Evolutionary conservation across 2,113 vertebrate genomes (phyloP), one percentile per base, ranked within the genome.

Genomic region (Dryoscopus gambensis): DNA sequence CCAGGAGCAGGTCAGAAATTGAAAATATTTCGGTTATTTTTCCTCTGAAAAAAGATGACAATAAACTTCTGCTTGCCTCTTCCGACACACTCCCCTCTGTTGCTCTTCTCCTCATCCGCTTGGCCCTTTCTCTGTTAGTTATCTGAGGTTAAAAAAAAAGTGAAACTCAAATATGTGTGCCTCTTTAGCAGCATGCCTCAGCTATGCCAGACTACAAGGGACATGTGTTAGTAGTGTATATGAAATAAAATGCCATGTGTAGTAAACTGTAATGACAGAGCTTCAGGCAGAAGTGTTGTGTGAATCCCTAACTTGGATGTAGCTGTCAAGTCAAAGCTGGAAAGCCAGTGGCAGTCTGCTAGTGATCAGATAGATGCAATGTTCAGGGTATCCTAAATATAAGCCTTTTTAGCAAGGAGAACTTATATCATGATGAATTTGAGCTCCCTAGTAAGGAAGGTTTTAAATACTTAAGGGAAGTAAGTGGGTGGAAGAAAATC

Each of bases 401-500:
- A 13, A 49, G 37, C 31, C 33, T 75, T 82, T 60, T 25, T 64
- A 68, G 56, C 37, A 77, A 78, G 53, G 12, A 56, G 63, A 55
- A 30, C 42, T 46, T 84, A 6, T 0, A 47, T 25, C 18, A 5
- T 13, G 21, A 28, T 55, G 16, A 90, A 70, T 78, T 67, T 71
- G 42, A 92, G 17, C 40, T 85, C 84, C 40, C 37, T 78, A 2
- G 0, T 81, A 71, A 74, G 52, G 47, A 52, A 63, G 25, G 6
- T 62, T 92, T 93, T 80, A 95, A 96, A 70, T 90, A 77, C 86
- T 96, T 94, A 84, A 90, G 39, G 1, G 9, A 92, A 95, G 42
- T 93, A 83, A 79, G 80, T 78, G 57, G 57, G 82, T 90, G 85
- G 89, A 89, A 95, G 31, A 92, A 97, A 97, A 87, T 91, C 86